Evolutionary conservation across 2,888 invertebrate genomes (phyloP), one percentile per base, ranked within the genome.

Genomic region (Noctua pronuba): DNA sequence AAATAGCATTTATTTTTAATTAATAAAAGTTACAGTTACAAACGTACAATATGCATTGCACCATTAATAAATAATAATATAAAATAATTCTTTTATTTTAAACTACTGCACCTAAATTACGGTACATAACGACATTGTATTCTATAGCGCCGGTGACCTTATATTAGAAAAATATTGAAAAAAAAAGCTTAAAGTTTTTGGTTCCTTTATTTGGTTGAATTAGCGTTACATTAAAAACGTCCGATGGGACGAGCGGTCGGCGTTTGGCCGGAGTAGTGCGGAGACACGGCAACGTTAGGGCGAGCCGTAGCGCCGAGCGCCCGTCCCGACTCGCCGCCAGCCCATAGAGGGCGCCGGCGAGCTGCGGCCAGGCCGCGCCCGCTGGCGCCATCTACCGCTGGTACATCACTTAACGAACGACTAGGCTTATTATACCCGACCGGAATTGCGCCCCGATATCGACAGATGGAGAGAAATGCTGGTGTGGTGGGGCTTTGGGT

Each of bases 1-100:
- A 96, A 96, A 96, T 96, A 96, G 96, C 95, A 95, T 96, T 96
- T 96, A 96, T 95, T 95, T 95, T 96, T 95, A 95, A 94, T 92
- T 94, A 96, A 93, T 95, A 96, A 94, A 95, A 95, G 95, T 95
- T 96, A 96, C 95, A 96, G 93, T 95, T 95, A 96, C 95, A 96
- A 95, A 96, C 95, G 96, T 95, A 96, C 95, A 95, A 95, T 94
- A 92, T 91, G 90, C 91, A 95, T 95, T 95, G 96, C 95, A 96
- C 95, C 89, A 95, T 95, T 95, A 95, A 96, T 95, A 96, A 96
- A 96, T 96, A 95, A 93, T 94, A 95, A 94, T 95, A 96, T 96
- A 96, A 96, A 96, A 96, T 95, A 95, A 93, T 95, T 93, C 91
- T 90, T 88, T 94, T 95, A 94, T 93, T 93, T 95, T 95, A 94